Evolutionary conservation across 2,888 invertebrate species (phyloP), one percentile per base, ranked within the genome.

Genomic region (Coelinius sp.): DNA sequence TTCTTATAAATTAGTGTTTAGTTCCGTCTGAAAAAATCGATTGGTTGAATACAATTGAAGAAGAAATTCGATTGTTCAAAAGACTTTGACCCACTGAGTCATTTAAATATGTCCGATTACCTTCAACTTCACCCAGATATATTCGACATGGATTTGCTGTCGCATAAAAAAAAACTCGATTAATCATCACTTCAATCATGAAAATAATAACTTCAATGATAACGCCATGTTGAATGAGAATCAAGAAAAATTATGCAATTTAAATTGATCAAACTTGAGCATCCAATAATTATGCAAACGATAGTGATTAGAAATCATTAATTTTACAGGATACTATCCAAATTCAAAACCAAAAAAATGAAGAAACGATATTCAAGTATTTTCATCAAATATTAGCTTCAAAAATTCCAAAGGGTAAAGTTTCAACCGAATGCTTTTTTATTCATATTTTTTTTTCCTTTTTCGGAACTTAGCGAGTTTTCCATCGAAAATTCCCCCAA

Each of bases 21-120:
- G 14, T 20, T 49, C 20, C 10, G 20, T 17, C 1, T 17, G 20
- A 20, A 20, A 49, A 49, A 2, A 49, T 20, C 7, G 2, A 49
- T 1, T 20, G 17, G 17, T 6, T 49, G 20, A 49, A 17, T 20
- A 14, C 20, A 49, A 17, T 20, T 5, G 10, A 49, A 49, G 46
- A 8, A 7, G 8, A 17, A 49, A 49, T 6, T 5, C 46, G 3
- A 49, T 49, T 20, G 14, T 20, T 49, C 20, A 17, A 49, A 49
- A 14, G 17, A 49, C 46, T 44, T 44, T 49, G 46, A 49, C 46
- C 46, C 46, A 49, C 46, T 49, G 46, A 49, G 17, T 49, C 20
- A 1, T 49, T 49, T 4, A 20, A 8, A 6, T 49, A 8, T 49
- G 46, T 20, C 17, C 17, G 20, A 49, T 20, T 49, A 49, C 8